Base-by-base conservation (phyloP, 2,888 invertebrate species). In the Blera fallax region DNA sequence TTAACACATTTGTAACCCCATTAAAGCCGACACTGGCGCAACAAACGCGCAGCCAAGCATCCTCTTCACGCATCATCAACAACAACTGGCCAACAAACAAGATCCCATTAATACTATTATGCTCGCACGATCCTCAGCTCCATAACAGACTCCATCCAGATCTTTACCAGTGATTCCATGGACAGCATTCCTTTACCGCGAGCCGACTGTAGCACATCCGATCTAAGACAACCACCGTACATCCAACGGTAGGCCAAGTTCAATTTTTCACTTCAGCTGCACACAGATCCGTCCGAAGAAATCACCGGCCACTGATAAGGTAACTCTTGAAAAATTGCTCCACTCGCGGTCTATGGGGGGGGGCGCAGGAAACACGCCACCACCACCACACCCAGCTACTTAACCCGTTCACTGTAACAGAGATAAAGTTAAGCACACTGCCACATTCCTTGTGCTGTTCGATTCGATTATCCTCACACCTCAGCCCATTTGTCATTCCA, bases 1-100 rank as follows among this genome's bases (percentile, higher is more conserved):
- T 76, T 85, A 76, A 81, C 80, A 81, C 76, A 85, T 76, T 85
- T 85, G 85, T 76, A 72, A 67, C 76, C 76, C 76, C 72, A 85
- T 85, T 81, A 85, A 85, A 67, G 58, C 54, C 65, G 65, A 70
- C 73, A 83, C 74, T 48, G 18, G 21, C 37, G 64, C 72, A 45
- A 8, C 29, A 37, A 34, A 3, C 43, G 34, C 48, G 43, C 69
- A 37, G 58, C 29, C 65, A 67, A 82, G 73, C 78, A 69, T 69
- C 58, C 52, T 69, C 54, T 54, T 64, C 77, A 58, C 65, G 78
- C 65, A 83, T 78, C 82, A 82, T 72, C 82, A 78, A 18, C 67
- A 52, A 52, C 67, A 16, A 37, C 34, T 11, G 50, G 16, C 54
- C 54, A 69, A 70, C 43, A 21, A 79, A 79, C 83, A 83, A 78